phyloP scores from a whole-genome alignment of 2,888 invertebrate species.

The Cheilosia vulpina region DNA sequence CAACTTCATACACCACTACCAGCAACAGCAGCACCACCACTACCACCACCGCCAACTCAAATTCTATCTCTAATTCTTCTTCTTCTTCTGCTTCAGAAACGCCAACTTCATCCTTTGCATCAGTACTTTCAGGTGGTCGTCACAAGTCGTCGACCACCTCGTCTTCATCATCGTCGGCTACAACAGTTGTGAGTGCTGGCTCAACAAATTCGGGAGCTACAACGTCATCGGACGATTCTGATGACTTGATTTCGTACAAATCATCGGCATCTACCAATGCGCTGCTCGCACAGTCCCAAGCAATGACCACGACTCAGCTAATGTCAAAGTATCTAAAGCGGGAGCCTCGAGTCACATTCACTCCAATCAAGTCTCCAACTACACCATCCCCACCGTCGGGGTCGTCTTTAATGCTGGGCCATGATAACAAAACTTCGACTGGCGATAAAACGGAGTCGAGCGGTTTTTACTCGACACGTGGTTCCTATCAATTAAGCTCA shows the following conservation, averaged over 20 bases:
- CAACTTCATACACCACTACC: constrained; percentile 75
- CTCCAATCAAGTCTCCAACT: constrained; percentile 82
- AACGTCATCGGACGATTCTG: constrained; percentile 82
- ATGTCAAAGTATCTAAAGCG: constrained; percentile 83
- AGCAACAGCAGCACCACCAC: constrained; percentile 67
- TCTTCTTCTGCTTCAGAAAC: constrained; percentile 58
- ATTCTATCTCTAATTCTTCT: constrained; percentile 48
- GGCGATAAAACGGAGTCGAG: constrained; percentile 76
- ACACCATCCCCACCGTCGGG: constrained; percentile 81
- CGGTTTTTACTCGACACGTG: constrained; percentile 79
- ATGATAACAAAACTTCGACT: constrained; percentile 59
- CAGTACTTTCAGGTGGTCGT: constrained; percentile 78
- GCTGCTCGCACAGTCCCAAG: constrained; percentile 82
- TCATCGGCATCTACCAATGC: constrained; percentile 82
- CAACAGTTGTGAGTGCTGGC: constrained; percentile 81
- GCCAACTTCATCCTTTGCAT: constrained; percentile 76
- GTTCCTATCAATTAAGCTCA: constrained; percentile 81
- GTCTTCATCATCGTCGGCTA: constrained; percentile 82
- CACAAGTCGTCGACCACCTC: constrained; percentile 82
- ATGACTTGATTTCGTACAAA: constrained; percentile 82
- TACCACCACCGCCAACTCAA: constrained; percentile 30
- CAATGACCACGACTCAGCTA: constrained; percentile 82
- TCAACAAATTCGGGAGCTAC: constrained; percentile 82
- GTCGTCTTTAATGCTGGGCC: constrained; percentile 42
- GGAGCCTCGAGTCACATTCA: constrained; percentile 82